Percentiles rank a stretch among this genome's conserved stretches.
phyloP scores from a whole-genome alignment of 1,140 invertebrate species.

The Panulirus ornatus region DNA sequence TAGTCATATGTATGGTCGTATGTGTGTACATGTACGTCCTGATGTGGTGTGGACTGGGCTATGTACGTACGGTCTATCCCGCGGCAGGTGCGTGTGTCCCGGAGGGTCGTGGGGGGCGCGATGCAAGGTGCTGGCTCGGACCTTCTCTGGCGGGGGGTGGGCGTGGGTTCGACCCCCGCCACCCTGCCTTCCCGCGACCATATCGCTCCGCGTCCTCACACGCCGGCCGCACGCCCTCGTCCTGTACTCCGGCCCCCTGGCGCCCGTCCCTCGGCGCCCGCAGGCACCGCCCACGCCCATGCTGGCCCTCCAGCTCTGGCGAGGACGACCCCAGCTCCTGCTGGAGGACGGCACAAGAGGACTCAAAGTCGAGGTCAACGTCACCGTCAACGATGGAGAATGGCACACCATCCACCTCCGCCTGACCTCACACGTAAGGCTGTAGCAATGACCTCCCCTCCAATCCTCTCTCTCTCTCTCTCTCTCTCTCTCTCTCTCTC shows the following conservation, averaged over 20 bases:
- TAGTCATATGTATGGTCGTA: too few species aligned
- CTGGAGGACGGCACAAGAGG: constrained; percentile 8
- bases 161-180: constrained; percentile 18
- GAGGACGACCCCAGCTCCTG: background rate
- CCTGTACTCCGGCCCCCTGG: constrained; percentile 4
- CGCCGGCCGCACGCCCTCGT: constrained; percentile 10
- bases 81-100: constrained; percentile 35
- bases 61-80: background rate
- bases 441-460: background rate
- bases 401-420: constrained; percentile 13
- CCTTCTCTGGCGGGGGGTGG: constrained; percentile 4
- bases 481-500: constrained; percentile 24
- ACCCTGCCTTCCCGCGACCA: constrained; percentile 16
- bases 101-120: background rate
- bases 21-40: background rate
- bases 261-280: background rate
- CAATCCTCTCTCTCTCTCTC: constrained; percentile 20
- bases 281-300: background rate
- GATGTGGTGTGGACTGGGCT: background rate
- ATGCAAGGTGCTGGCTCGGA: constrained; percentile 17
- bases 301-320: constrained; percentile 12
- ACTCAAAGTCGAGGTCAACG: background rate
- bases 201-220: constrained; percentile 29
- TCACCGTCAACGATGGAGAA: background rate
- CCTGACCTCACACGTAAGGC: background rate